Base-by-base conservation (phyloP, 2,797 vertebrate species). In the Neosilurus mollespiculum region DNA sequence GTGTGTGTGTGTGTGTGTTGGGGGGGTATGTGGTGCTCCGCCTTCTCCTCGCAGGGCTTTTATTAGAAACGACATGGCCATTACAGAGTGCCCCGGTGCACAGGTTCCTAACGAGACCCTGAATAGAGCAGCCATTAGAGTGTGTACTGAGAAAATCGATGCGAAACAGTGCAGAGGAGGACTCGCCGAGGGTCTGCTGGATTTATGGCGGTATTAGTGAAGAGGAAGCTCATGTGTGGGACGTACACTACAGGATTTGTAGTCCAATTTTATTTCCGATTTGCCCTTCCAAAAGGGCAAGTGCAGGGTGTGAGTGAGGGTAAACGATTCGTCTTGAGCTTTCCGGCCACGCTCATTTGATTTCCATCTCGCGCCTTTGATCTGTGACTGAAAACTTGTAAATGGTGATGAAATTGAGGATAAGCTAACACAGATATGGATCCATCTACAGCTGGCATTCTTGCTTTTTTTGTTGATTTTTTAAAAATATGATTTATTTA, bases 51-150 rank as follows among this genome's bases (percentile, higher is more conserved):
- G 8, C 69, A 71, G 66, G 30, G 77, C 83, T 87, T 87, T 87
- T 80, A 84, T 83, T 75, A 82, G 84, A 87, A 86, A 83, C 77
- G 87, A 86, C 88, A 89, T 67, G 43, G 66, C 84, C 78, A 87
- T 88, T 88, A 88, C 80, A 75, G 61, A 22, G 67, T 66, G 80
- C 85, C 76, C 81, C 79, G 56, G 80, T 82, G 69, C 73, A 81
- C 15, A 53, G 81, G 83, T 78, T 84, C 73, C 85, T 75, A 83
- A 84, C 78, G 86, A 86, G 73, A 76, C 34, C 49, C 67, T 43
- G 69, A 76, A 64, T 77, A 61, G 78, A 81, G 34, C 81, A 62
- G 75, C 80, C 75, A 81, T 81, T 81, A 81, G 65, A 70, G 56
- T 81, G 72, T 77, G 72, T 59, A 51, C 56, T 51, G 49, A 26